These are phyloP conservation scores for Micropterix aruncella DNA, from an alignment of 2,888 invertebrate species.

Conservation along the genomic window DNA sequence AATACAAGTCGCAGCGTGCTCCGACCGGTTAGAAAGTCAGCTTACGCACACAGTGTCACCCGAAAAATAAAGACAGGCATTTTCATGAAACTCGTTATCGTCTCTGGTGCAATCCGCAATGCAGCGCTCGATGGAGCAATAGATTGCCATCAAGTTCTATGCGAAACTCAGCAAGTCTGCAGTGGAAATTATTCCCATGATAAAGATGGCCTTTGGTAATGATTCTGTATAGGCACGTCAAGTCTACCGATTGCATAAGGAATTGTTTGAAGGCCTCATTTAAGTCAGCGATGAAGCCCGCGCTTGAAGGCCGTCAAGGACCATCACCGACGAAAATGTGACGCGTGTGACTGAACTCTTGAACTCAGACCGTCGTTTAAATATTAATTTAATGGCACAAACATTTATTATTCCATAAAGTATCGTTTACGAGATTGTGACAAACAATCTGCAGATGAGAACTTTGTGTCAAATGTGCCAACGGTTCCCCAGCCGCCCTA, in stretches of 20 bases:
- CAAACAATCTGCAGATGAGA: no score
- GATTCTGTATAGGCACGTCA: conserved; percentile 6
- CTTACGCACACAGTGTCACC: background rate
- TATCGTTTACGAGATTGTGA: no score
- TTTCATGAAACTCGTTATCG: background rate
- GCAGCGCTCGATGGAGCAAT: conserved; percentile 5
- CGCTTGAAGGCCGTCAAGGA: no score
- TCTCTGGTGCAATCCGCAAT: background rate
- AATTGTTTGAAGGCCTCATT: background rate
- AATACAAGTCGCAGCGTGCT: background rate
- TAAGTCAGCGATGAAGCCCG: background rate
- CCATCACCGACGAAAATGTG: no score
- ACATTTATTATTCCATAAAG: no score
- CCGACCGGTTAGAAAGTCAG: background rate
- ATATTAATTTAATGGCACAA: no score
- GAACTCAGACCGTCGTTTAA: no score
- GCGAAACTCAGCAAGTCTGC: conserved; percentile 9
- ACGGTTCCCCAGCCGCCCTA: no score
- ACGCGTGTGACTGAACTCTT: no score
- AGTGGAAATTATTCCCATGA: conserved; percentile 7
- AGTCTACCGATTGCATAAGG: conserved; percentile 8
- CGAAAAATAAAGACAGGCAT: no score
- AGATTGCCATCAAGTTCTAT: conserved; percentile 7
- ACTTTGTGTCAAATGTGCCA: no score
- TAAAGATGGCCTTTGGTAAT: conserved; percentile 9